phyloP scores from a whole-genome alignment of 2,113 vertebrate species.

The Nibea coibor region DNA sequence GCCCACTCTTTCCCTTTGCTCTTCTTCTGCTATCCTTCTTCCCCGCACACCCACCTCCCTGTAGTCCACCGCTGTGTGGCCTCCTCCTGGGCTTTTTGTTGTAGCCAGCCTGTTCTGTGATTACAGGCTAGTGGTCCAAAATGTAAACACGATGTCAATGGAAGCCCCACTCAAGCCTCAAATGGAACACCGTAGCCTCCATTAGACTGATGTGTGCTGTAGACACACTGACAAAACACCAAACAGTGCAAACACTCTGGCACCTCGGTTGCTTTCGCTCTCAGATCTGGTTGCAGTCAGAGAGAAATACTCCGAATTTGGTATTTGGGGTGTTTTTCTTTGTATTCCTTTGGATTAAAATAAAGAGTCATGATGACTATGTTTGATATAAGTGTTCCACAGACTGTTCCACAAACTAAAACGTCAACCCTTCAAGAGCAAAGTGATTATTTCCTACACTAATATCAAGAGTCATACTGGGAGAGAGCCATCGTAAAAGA shows the following conservation, averaged over 20 bases:
- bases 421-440: neutral
- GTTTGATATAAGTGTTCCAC: neutral
- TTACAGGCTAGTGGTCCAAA: conserved; percentile 64
- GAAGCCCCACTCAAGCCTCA: conserved; percentile 31
- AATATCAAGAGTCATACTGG: neutral
- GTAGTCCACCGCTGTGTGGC: conserved; percentile 49
- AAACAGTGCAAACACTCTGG: conserved; percentile 20
- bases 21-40: neutral
- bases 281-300: conserved; percentile 7
- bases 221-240: conserved; percentile 22
- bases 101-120: conserved; percentile 58
- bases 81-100: conserved; percentile 51
- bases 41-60: neutral
- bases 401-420: neutral
- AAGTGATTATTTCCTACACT: neutral
- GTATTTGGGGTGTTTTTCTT: neutral
- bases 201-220: conserved; percentile 57
- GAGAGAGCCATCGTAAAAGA: conserved; percentile 37
- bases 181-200: conserved; percentile 51
- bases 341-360: neutral
- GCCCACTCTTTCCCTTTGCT: neutral
- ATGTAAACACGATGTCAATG: conserved; percentile 70
- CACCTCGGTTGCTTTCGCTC: conserved; percentile 12
- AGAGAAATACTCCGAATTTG: conserved; percentile 2
- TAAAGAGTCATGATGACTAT: neutral